Evolutionary conservation across 2,113 vertebrate species (phyloP).

Genomic region (Hemicordylus capensis): DNA sequence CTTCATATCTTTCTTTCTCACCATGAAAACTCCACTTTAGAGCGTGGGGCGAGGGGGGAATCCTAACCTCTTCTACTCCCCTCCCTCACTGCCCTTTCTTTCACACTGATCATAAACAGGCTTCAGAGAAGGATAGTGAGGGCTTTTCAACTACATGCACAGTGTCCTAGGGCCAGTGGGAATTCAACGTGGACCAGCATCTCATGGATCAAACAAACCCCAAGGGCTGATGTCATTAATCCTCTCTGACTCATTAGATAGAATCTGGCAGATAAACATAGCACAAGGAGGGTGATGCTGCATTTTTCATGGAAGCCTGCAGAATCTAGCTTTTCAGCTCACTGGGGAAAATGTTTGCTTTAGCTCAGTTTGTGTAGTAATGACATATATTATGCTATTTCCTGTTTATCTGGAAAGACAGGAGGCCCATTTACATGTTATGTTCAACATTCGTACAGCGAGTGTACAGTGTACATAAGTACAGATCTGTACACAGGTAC

Average conservation of each 20-base stretch:
- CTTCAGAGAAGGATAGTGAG: not conserved
- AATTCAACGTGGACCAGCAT: constrained; percentile 9
- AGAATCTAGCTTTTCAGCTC: constrained; percentile 20
- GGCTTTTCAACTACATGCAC: not conserved
- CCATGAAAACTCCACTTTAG: not conserved
- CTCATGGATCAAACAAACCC: not conserved
- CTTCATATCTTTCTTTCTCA: not conserved
- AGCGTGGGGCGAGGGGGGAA: not conserved
- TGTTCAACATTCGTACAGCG: too few relatives aligned
- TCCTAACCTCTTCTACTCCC: fast-evolving
- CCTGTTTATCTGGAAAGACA: constrained; percentile 16
- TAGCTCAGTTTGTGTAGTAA: constrained; percentile 21
- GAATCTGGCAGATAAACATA: constrained; percentile 34
- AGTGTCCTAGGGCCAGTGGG: not conserved
- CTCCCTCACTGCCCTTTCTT: not conserved
- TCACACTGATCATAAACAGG: constrained; percentile 5
- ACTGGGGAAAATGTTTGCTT: constrained; percentile 40
- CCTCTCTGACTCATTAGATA: constrained; percentile 14
- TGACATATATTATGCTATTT: constrained; percentile 28
- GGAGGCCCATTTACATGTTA: too few relatives aligned
- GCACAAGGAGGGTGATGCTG: constrained; percentile 23
- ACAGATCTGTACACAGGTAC: too few relatives aligned
- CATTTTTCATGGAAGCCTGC: constrained; percentile 42
- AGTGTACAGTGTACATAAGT: too few relatives aligned
- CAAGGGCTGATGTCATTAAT: constrained; percentile 22